Evolutionary conservation across 1,140 invertebrate genomes (phyloP), one percentile per base, ranked within the genome.

Genomic region (Hyphantria cunea): DNA sequence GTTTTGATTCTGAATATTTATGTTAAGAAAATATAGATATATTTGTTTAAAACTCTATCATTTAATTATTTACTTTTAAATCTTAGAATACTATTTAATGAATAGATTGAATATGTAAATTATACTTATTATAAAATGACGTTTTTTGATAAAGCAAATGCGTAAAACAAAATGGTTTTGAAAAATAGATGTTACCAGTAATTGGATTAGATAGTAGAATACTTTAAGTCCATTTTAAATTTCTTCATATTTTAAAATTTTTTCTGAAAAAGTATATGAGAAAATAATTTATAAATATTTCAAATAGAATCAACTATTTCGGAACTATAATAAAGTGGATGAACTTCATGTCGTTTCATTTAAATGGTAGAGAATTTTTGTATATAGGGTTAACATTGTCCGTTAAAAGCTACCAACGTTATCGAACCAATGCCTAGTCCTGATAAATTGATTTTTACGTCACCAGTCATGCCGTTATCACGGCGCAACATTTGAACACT

Each of bases 401-500:
- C n/a, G 9, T 48, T n/a, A 0, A 44, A 44, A 44, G 3, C 37
- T 48, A 37, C 31, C 39, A 31, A 48, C 61, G 51, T 12, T 62
- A 58, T 56, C 48, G 59, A 66, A 52, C 45, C 55, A 56, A 68
- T 58, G 34, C 32, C 47, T 14, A 66, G 58, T 55, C 45, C 44
- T 60, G 60, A 41, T 11, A 58, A 76, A 83, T 86, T 86, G 82
- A 86, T 86, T 89, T 82, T 84, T 86, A 76, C 76, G 80, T 86
- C 82, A 86, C 66, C 78, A 64, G 71, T 72, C 66, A 62, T 72
- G 74, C 67, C 74, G 66, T 74, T 84, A 66, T 84, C 82, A 84
- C 82, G 79, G 86, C 86, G 86, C 84, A 86, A 89, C 84, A 89
- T 89, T 89, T 87, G 74, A 89, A 89, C 77, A 76, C 45, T 48